phyloP scores from a whole-genome alignment of 2,113 vertebrate species.

The Reinhardtius hippoglossoides region DNA sequence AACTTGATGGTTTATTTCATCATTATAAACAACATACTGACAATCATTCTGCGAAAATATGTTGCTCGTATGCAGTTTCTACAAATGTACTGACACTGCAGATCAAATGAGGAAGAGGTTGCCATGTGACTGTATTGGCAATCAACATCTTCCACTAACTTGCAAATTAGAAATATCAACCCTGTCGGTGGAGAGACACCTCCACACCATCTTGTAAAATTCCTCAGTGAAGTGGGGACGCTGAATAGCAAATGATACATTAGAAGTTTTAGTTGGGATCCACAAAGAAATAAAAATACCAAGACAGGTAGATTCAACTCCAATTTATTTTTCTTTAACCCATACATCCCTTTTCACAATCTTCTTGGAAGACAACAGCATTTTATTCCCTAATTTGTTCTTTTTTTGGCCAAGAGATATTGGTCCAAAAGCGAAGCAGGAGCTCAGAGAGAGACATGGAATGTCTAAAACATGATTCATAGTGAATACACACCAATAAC shows the following conservation, averaged over 20 bases:
- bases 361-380: constrained; percentile 86
- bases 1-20: not conserved
- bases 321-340: constrained; percentile 74
- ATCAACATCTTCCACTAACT: constrained; percentile 9
- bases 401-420: constrained; percentile 74
- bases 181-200: not conserved
- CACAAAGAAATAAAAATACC: not conserved
- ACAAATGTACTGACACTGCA: not conserved
- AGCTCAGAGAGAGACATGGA: constrained; percentile 76
- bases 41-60: not conserved
- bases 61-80: too few species aligned
- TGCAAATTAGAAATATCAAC: constrained; percentile 24
- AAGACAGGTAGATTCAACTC: constrained; percentile 47
- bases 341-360: constrained; percentile 81
- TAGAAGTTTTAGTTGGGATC: not conserved
- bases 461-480: constrained; percentile 69
- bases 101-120: not conserved
- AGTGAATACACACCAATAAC: constrained; percentile 57
- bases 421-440: constrained; percentile 81
- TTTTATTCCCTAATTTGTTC: constrained; percentile 69
- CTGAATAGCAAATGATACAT: not conserved
- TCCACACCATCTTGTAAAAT: constrained; percentile 3
- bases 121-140: not conserved
- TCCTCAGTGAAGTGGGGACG: not conserved
- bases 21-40: not conserved